These are phyloP conservation scores for Tetrax tetrax DNA, from an alignment of 2,113 vertebrate genomes.

Conservation along the genomic window DNA sequence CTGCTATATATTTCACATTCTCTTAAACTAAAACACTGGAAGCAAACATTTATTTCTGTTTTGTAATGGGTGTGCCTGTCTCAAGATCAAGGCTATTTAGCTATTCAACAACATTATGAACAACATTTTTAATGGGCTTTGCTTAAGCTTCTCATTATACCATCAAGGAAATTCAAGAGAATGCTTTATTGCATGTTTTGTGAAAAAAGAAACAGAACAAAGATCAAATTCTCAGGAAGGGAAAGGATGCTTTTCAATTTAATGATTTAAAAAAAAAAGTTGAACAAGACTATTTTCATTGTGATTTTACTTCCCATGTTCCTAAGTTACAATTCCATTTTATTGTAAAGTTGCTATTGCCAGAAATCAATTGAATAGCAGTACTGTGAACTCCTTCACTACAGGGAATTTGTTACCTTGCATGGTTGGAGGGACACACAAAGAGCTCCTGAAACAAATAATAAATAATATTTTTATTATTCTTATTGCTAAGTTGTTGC, in stretches of 20 bases:
- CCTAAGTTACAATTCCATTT: neutral
- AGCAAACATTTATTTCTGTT: neutral
- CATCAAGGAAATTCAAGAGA: neutral
- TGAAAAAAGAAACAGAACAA: neutral
- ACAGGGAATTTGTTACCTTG: neutral
- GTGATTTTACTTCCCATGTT: neutral
- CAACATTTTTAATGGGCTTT: neutral
- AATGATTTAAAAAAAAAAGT: neutral
- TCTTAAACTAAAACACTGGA: neutral
- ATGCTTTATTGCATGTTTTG: neutral
- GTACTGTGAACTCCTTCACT: neutral
- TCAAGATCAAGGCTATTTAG: neutral
- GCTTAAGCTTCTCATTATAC: neutral
- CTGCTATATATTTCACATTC: neutral
- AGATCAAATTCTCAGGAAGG: neutral
- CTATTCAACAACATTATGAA: neutral
- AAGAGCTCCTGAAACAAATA: neutral
- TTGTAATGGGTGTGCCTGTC: neutral
- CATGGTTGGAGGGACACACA: neutral
- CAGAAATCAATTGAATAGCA: neutral
- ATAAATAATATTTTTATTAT: neutral
- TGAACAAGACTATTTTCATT: neutral
- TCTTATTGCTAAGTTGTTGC: neutral
- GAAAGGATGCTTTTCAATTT: neutral
- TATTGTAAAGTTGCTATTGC: neutral